Conservation (phyloP, 1,140 invertebrate species). For the Micrasema minimum region DNA sequence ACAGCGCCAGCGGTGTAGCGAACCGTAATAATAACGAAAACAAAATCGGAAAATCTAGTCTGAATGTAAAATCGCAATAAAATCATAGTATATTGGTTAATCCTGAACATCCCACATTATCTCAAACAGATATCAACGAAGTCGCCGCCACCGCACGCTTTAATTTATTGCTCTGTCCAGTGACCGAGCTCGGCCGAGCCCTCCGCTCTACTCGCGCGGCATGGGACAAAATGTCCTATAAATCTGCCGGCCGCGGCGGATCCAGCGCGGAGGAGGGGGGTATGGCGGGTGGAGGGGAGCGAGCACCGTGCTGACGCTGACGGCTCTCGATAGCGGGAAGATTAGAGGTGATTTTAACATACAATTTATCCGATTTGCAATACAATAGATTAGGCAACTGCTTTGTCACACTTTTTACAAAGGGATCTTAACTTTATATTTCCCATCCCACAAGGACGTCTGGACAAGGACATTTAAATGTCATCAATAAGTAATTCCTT, state of each 20-base stretch:
- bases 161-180: conserved; percentile 25
- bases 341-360: no score
- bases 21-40: not conserved
- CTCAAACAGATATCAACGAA: conserved; percentile 32
- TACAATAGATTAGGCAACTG: no score
- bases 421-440: no score
- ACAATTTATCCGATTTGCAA: no score
- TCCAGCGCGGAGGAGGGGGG: not conserved
- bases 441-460: no score
- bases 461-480: no score
- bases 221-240: conserved; percentile 36
- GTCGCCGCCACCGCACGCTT: conserved; percentile 28
- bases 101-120: conserved; percentile 35
- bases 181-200: not conserved
- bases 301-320: no score
- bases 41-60: conserved; percentile 17
- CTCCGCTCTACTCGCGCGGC: conserved; percentile 13
- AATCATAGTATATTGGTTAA: conserved; percentile 27
- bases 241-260: conserved; percentile 17
- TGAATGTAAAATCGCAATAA: conserved; percentile 29
- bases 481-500: no score
- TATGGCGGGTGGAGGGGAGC: no score
- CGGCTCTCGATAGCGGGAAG: no score
- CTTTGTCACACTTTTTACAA: not conserved
- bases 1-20: no score